These are phyloP conservation scores for Leptodactylus fallax DNA, from an alignment of 2,797 vertebrate species.

Conservation along the genomic window DNA sequence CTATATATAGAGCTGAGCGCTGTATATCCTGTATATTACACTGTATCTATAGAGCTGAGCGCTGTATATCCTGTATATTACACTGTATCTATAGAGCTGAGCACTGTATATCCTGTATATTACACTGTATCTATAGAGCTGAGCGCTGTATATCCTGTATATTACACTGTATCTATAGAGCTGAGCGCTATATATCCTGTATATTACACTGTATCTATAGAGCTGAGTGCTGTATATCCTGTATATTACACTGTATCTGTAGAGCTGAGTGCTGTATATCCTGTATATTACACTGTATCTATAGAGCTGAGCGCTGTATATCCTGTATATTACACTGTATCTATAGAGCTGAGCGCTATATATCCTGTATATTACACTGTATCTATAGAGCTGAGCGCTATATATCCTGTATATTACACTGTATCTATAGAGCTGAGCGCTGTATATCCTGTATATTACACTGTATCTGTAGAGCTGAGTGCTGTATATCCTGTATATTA, in stretches of 20 bases:
- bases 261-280: too few species aligned
- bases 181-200: background rate
- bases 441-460: background rate
- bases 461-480: background rate
- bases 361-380: background rate
- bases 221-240: too few species aligned
- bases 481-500: background rate
- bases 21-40: too few species aligned
- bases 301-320: too few species aligned
- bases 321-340: constrained; percentile 5
- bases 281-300: too few species aligned
- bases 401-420: constrained; percentile 12
- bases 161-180: background rate
- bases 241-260: constrained; percentile 14
- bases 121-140: background rate
- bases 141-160: background rate
- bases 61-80: too few species aligned
- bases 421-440: too few species aligned
- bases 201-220: constrained; percentile 18
- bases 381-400: too few species aligned
- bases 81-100: too few species aligned
- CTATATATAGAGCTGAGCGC: too few species aligned
- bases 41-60: too few species aligned
- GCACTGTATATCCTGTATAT: background rate
- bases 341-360: background rate